Evolutionary conservation across 2,797 vertebrate genomes (phyloP), one percentile per base, ranked within the genome.

Genomic region (Lindbergichthys nudifrons): DNA sequence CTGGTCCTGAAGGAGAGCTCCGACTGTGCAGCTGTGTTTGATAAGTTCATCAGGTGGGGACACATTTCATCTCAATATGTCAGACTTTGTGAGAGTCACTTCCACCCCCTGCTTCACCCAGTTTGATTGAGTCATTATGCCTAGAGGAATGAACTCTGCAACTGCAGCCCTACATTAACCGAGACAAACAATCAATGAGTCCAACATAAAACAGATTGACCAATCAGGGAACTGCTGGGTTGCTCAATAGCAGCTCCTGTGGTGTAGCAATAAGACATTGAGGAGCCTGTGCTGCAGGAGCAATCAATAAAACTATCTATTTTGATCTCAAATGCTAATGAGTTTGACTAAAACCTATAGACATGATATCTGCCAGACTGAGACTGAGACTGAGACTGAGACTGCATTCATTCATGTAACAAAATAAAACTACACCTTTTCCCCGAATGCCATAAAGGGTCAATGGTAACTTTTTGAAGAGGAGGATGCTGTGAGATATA

Each of bases 1-100:
- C 87, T 99, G 75, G 87, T 95, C 16, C 87, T 95, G 81, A 89
- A 54, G 0, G 97, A 98, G 89, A 93, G 87, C 0, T 70, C 95
- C 0, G 97, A 98, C 75, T 96, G 95, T 0, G 94, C 96, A 0
- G 86, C 92, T 0, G 95, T 97, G 84, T 98, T 98, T 0, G 96
- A 98, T 74, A 97, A 95, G 85, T 98, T 99, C 89, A 93, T 98
- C 93, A 96, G 97, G 97, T 97, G 23, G 65, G 26, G 12, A 9
- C 2, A 23, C 0, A 0, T n/a, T 21, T 21, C 63, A 32, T 18
- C 43, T 67, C 3, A 2, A 15, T 1, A 2, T 6, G 42, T 42
- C 9, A 23, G 19, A 36, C 4, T 19, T 1, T 10, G 12, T 11
- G 16, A 18, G n/a, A 18, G 32, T 36, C 70, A 19, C 57, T 64